phyloP scores from a whole-genome alignment of 2,113 vertebrate species.

The Falco punctatus region DNA sequence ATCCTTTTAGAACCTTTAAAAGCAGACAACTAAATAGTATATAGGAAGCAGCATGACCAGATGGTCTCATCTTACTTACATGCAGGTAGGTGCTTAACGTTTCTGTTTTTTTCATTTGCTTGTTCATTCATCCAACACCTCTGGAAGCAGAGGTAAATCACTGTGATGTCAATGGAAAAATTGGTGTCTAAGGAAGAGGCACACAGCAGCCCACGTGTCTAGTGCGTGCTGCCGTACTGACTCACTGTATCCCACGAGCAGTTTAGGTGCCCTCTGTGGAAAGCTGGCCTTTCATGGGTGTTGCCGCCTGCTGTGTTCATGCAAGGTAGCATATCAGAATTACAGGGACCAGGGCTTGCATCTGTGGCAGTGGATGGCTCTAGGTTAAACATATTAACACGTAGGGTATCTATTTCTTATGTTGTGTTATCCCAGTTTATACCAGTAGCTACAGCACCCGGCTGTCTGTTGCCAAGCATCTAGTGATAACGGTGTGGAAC shows the following conservation, averaged over 20 bases:
- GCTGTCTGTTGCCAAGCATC: neutral
- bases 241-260: neutral
- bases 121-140: neutral
- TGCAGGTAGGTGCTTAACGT: neutral
- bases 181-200: neutral
- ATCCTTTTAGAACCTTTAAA: neutral
- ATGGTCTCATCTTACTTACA: neutral
- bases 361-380: neutral
- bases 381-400: neutral
- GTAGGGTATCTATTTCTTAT: neutral
- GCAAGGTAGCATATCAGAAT: too few relatives aligned
- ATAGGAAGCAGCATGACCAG: neutral
- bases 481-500: neutral
- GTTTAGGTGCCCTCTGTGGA: neutral
- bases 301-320: neutral
- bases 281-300: neutral
- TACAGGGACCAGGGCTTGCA: neutral
- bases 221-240: fast-evolving
- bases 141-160: neutral
- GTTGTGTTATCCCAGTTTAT: neutral
- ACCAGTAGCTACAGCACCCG: neutral
- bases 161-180: neutral
- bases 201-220: fast-evolving
- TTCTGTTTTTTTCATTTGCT: neutral
- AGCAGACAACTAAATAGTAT: neutral